phyloP scores from a whole-genome alignment of 2,797 vertebrate species.

The Florisuga fusca region DNA sequence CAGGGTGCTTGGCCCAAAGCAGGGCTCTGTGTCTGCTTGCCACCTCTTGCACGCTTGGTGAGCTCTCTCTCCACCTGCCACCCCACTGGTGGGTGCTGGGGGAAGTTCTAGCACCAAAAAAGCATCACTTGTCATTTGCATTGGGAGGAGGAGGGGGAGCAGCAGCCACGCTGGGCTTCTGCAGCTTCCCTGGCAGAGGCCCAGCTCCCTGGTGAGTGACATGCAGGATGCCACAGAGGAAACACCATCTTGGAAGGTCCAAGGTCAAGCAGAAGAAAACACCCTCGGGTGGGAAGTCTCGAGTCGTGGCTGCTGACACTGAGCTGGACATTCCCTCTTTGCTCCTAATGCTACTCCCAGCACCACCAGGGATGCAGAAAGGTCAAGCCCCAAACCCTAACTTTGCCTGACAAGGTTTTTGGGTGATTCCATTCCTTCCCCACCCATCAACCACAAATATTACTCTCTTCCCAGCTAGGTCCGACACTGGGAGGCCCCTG shows the following conservation, averaged over 20 bases:
- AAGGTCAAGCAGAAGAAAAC: neutral
- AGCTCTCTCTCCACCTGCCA: slow-evolving; percentile 5
- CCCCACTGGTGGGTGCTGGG: neutral
- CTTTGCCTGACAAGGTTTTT: neutral
- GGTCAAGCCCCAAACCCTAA: neutral
- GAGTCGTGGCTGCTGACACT: neutral
- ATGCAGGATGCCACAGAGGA: neutral
- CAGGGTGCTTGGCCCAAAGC: neutral
- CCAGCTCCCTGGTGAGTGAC: neutral
- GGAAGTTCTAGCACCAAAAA: neutral
- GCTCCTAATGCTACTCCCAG: neutral
- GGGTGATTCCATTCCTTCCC: neutral
- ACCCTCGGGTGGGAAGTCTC: neutral
- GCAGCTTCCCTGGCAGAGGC: accelerated
- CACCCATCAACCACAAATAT: neutral
- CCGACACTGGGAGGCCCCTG: neutral
- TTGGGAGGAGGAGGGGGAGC: neutral
- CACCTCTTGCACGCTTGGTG: neutral
- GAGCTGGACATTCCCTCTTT: neutral
- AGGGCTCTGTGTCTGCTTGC: neutral
- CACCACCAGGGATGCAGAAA: neutral
- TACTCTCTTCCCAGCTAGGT: neutral
- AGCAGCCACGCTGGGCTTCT: neutral
- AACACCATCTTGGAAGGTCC: neutral
- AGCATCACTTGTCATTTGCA: neutral